Base-by-base conservation (phyloP, 1,140 invertebrate genomes). In the Matsumurasca onukii region DNA sequence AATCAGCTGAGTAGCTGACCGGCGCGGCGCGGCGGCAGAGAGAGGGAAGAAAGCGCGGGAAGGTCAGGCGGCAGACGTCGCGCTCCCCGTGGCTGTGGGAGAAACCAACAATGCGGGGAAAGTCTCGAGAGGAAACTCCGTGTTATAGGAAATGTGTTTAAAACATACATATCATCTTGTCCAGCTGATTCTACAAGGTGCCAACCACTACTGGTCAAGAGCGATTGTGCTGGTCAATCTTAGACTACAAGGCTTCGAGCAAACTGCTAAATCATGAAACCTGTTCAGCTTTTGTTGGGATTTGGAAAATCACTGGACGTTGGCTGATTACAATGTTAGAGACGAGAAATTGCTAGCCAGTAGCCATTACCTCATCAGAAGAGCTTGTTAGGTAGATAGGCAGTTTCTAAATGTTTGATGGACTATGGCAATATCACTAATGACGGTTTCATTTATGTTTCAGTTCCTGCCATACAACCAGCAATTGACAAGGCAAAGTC, bases 381-480 rank as follows among this genome's bases (percentile, higher is more conserved):
- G n/a, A n/a, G n/a, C n/a, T n/a, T n/a, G n/a, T n/a, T n/a, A n/a
- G n/a, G n/a, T n/a, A n/a, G n/a, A n/a, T n/a, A n/a, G n/a, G 34
- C 17, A 39, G 5, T 39, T 39, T 39, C 34, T 39, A 9, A 39
- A 39, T 5, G 34, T 39, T 39, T 39, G 34, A 39, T 39, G 34
- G 5, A 39, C 17, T 17, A 39, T 39, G 34, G 5, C 17, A n/a
- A 39, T 39, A 9, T 39, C 34, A 39, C 17, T 39, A 5, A 39
- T 9, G 17, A 9, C 17, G 34, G 13, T 66, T 64, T 30, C 39
- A 31, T 17, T 70, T 73, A 65, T 71, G 62, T 73, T 72, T 67
- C 71, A 75, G 73, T 72, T 70, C 45, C 69, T 69, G 31, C 62
- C 49, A 1, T 71, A 65, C 45, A 62, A 63, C n/a, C 64, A 72